Percentiles rank a stretch among this genome's conserved stretches.
Evolutionary conservation across 1,140 invertebrate genomes (phyloP).

Genomic region (Ceratosolen solmsi): DNA sequence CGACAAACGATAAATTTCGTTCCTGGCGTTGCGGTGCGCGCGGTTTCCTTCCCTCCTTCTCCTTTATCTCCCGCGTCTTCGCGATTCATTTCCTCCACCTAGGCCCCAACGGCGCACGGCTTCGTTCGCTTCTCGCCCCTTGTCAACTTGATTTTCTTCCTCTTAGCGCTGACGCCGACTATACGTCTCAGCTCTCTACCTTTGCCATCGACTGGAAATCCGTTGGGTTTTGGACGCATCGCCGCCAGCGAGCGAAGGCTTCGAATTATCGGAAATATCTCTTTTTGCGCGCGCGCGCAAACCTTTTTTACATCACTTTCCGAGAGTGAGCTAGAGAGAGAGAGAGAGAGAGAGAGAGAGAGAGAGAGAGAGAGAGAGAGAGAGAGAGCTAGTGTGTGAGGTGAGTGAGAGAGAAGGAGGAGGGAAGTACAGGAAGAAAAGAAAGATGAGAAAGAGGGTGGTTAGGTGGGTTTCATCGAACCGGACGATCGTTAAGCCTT

Average conservation of each 20-base stretch:
- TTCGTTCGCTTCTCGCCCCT: background rate
- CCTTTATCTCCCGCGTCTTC: conserved; percentile 29
- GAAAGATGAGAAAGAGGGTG: too few species aligned
- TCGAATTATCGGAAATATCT: conserved; percentile 50
- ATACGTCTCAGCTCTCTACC: background rate
- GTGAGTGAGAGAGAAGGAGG: too few species aligned
- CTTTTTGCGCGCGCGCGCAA: conserved; percentile 4
- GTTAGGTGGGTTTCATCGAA: background rate
- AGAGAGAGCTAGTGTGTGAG: too few species aligned
- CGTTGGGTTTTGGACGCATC: background rate
- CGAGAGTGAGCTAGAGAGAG: background rate
- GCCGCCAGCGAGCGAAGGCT: background rate
- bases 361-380: too few species aligned
- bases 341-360: background rate
- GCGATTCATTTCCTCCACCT: conserved; percentile 28
- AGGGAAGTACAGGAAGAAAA: too few species aligned
- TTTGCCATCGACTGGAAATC: conserved; percentile 11
- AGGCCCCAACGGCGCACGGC: background rate
- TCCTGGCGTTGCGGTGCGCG: background rate
- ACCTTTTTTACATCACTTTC: background rate
- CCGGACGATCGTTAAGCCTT: background rate
- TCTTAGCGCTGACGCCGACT: background rate
- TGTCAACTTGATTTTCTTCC: conserved; percentile 47
- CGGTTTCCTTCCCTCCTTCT: conserved; percentile 1
- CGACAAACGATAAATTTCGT: conserved; percentile 52